A percentile compares a stretch with the other conserved stretches of the same genome.
phyloP scores from a whole-genome alignment of 2,113 vertebrate genomes.

The Reinhardtius hippoglossoides region DNA sequence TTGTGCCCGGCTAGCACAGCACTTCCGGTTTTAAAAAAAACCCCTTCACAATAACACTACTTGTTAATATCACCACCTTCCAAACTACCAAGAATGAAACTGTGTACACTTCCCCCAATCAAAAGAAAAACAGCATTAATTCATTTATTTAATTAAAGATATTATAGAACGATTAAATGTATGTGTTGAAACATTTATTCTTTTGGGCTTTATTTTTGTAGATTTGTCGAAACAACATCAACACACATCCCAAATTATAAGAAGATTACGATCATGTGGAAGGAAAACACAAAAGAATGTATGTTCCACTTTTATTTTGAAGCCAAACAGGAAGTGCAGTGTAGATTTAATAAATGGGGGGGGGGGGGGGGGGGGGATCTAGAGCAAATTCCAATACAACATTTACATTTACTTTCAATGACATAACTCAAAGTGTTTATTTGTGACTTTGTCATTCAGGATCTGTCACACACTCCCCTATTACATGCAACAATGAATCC shows the following conservation, averaged over 20 bases:
- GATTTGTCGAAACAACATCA: too few relatives aligned
- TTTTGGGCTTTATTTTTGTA: too few relatives aligned
- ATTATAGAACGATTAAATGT: neutral
- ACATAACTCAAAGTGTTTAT: neutral
- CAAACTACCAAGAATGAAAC: too few relatives aligned
- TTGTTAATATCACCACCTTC: neutral
- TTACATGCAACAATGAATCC: neutral
- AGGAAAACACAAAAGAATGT: neutral
- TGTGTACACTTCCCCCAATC: neutral
- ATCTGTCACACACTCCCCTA: neutral
- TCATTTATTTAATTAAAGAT: neutral
- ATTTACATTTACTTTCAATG: neutral
- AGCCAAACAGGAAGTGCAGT: neutral
- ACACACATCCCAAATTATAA: neutral
- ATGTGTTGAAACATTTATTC: neutral
- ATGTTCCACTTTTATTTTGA: neutral
- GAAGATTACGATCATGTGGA: neutral
- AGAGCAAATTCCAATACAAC: too few relatives aligned
- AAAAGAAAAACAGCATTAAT: too few relatives aligned
- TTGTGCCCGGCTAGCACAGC: neutral
- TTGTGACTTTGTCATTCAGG: neutral
- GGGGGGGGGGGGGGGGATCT: too few relatives aligned
- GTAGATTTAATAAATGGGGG: too few relatives aligned
- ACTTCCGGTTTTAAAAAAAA: conserved; percentile 33
- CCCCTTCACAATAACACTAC: conserved; percentile 38